Conservation (phyloP, 2,888 invertebrate species). For the Tortrix viridana region DNA sequence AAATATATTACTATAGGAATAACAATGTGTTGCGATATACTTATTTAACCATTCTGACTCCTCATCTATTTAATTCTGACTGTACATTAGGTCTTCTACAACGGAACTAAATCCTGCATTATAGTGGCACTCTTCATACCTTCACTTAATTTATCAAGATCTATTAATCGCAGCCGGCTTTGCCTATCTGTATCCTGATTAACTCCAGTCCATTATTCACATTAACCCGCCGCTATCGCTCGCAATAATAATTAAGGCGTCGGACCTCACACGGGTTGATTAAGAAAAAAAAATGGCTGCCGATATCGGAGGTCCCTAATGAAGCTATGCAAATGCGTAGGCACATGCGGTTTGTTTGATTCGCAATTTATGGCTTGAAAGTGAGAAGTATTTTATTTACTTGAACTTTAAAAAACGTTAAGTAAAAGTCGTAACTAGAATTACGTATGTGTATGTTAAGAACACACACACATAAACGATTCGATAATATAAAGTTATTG, state of each 20-base stretch:
- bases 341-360: slow-evolving; percentile 46
- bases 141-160: not conserved
- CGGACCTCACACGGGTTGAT: slow-evolving; percentile 71
- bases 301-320: slow-evolving; percentile 58
- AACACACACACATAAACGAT: no score
- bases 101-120: no score
- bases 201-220: slow-evolving; percentile 41
- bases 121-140: no score
- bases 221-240: slow-evolving; percentile 44
- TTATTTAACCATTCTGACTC: no score
- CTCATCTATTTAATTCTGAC: no score
- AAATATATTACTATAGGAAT: no score
- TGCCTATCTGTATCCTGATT: slow-evolving; percentile 33
- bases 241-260: slow-evolving; percentile 69
- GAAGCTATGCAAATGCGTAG: slow-evolving; percentile 68
- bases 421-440: no score
- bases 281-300: slow-evolving; percentile 41
- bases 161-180: slow-evolving; percentile 18
- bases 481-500: no score
- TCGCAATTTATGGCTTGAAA: slow-evolving; percentile 9
- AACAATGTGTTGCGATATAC: no score
- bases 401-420: no score
- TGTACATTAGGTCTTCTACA: no score
- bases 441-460: no score
- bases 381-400: slow-evolving; percentile 1